Percentiles rank a stretch among this genome's conserved stretches.
phyloP scores from a whole-genome alignment of 2,888 invertebrate species.

The Diaprepes abbreviatus region DNA sequence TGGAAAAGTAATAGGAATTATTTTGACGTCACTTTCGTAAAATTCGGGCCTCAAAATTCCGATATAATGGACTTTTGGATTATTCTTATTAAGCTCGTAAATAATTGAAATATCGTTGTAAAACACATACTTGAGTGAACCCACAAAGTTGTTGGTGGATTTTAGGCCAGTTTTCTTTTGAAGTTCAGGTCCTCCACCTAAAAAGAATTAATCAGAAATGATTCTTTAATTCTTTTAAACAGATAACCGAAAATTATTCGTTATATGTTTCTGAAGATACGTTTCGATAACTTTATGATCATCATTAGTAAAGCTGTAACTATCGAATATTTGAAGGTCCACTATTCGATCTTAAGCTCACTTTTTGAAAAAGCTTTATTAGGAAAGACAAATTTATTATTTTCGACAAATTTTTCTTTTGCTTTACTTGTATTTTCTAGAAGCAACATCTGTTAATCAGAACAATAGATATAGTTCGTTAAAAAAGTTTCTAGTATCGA shows the following conservation, averaged over 20 bases:
- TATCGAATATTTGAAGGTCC: too few relatives aligned
- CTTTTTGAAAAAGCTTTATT: too few relatives aligned
- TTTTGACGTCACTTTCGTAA: conserved; percentile 85
- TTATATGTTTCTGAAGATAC: too few relatives aligned
- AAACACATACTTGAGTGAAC: conserved; percentile 91
- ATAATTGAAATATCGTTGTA: conserved; percentile 94
- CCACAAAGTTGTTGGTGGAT: conserved; percentile 73
- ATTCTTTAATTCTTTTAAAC: neutral
- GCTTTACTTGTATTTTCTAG: too few relatives aligned
- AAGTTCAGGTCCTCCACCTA: conserved; percentile 75
- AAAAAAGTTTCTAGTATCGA: too few relatives aligned
- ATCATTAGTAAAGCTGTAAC: too few relatives aligned
- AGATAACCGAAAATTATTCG: neutral
- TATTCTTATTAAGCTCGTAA: conserved; percentile 87
- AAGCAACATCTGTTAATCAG: too few relatives aligned
- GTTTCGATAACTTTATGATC: too few relatives aligned
- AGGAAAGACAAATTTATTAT: too few relatives aligned
- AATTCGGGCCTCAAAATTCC: conserved; percentile 84
- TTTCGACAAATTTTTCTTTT: too few relatives aligned
- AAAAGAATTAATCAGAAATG: conserved; percentile 8
- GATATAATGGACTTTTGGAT: conserved; percentile 78
- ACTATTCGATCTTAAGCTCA: too few relatives aligned
- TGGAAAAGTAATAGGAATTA: conserved; percentile 92
- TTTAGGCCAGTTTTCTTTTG: conserved; percentile 82
- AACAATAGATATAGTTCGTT: too few relatives aligned